Base-by-base conservation (phyloP, 2,888 invertebrate species). In the Byasa hedistus region DNA sequence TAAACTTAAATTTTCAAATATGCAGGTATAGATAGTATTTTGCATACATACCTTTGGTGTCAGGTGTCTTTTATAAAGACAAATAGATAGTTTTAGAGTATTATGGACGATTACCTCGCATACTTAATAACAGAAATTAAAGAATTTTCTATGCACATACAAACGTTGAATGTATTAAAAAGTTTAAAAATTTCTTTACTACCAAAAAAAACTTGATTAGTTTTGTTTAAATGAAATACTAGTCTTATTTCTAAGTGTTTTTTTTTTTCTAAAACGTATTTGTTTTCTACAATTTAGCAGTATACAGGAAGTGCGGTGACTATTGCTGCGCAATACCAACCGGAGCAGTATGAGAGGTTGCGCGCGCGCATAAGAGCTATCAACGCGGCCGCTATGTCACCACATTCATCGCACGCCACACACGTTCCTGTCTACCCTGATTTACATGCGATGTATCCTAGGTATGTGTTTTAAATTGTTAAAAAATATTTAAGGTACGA, bases 271-370 rank as follows among this genome's bases (percentile, higher is more conserved):
- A 39, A 5, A 7, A 48, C 3, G 4, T 22, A 55, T 44, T 69
- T 61, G 64, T 15, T 59, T 27, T 69, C 8, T n/a, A 51, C 10
- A 27, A 22, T 63, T 12, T 32, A 79, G 79, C 85, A 92, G 79
- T 92, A 92, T 76, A 90, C 91, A 2, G 91, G 92, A 2, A 81
- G 83, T 17, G 84, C 91, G 4, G 92, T 92, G 23, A 85, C 87
- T n/a, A 87, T 92, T 76, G 91, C 89, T 4, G 92, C 92, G 32
- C 92, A 92, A 73, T 92, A 91, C 73, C 92, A 92, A 69, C 92
- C 92, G 0, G 92, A 92, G 69, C 91, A 92, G 65, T 92, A 92
- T 72, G 89, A 90, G 73, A 75, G 89, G 27, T 72, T 92, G 71
- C 89, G 92, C 52, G 91, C 91, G n/a, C 86, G 92, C 75, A 92